Conservation (phyloP, 2,888 invertebrate species). For the Apodemia zela region DNA sequence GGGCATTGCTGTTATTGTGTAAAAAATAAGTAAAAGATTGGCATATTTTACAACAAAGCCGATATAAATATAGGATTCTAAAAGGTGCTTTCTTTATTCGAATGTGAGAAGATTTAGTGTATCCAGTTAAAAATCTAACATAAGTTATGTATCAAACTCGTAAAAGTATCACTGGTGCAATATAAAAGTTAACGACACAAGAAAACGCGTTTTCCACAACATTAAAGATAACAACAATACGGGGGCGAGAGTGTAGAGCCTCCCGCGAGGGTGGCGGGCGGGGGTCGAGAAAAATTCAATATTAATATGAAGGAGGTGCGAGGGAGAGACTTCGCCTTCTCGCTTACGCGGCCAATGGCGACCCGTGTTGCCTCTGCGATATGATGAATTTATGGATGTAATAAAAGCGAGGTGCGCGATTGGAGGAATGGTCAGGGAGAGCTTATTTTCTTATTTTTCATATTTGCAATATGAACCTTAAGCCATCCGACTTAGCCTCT, state of each 20-base stretch:
- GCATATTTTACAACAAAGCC: neutral
- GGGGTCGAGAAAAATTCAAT: slow-evolving; percentile 88
- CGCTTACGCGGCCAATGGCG: slow-evolving; percentile 79
- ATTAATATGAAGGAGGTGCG: slow-evolving; percentile 88
- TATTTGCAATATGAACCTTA: slow-evolving; percentile 72
- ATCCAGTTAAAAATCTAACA: slow-evolving; percentile 37
- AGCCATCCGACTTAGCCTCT: slow-evolving; percentile 50
- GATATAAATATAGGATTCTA: neutral
- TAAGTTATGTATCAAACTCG: slow-evolving; percentile 76
- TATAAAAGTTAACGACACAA: slow-evolving; percentile 81
- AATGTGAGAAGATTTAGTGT: slow-evolving; percentile 21
- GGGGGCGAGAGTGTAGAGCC: slow-evolving; percentile 79
- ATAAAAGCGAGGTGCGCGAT: slow-evolving; percentile 85
- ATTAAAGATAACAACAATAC: slow-evolving; percentile 81
- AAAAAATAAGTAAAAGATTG: neutral
- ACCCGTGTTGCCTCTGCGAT: slow-evolving; percentile 77
- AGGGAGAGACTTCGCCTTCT: slow-evolving; percentile 76
- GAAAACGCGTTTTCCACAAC: slow-evolving; percentile 81
- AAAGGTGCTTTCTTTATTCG: slow-evolving; percentile 3
- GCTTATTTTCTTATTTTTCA: slow-evolving; percentile 81
- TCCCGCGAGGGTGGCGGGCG: slow-evolving; percentile 76
- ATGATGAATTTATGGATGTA: slow-evolving; percentile 92
- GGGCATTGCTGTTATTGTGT: too few relatives aligned
- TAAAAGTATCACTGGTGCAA: slow-evolving; percentile 80
- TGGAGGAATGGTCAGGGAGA: slow-evolving; percentile 80